Base-by-base conservation (phyloP, 2,113 vertebrate species). In the Boleophthalmus pectinirostris region DNA sequence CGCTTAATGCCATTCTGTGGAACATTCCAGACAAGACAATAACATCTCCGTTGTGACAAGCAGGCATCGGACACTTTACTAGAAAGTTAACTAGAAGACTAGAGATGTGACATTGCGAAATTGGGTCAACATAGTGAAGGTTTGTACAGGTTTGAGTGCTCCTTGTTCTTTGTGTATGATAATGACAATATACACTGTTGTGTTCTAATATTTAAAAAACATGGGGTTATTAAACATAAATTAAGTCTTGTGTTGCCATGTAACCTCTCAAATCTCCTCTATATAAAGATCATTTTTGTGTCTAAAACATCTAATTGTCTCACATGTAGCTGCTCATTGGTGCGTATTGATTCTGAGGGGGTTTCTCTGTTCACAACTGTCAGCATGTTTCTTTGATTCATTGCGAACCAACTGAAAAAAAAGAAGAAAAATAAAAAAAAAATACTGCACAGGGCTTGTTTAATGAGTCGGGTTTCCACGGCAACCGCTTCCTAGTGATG, bases 401-500 rank as follows among this genome's bases (percentile, higher is more conserved):
- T 35, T 76, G 77, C 81, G 87, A 84, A 85, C 79, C 63, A 74
- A 57, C 56, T 54, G 46, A 15, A 47, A 47, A 47, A 18, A 49
- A 21, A n/a, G 53, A 56, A 23, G 24, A 24, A 7, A 58, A 88
- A 12, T 12, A 63, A 64, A 35, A 0, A 20, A n/a, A 43, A 64
- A 64, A 64, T n/a, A 86, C 75, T 78, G 73, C 84, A 88, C 91
- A 80, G 79, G 83, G 89, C 85, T 90, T 92, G 72, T 92, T 93
- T 93, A 94, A 94, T 92, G 91, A 92, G 49, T 85, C 13, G 3
- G 70, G 93, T 94, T 94, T 86, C 92, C 85, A 88, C 88, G 86
- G 94, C 77, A 94, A 94, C 92, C 83, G 89, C 82, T 86, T 92
- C 88, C 87, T 84, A 79, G 89, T 60, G 79, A 77, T 21, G 45